These are phyloP conservation scores for Onchidella celtica DNA, from an alignment of 2,888 invertebrate genomes.

Conservation along the genomic window DNA sequence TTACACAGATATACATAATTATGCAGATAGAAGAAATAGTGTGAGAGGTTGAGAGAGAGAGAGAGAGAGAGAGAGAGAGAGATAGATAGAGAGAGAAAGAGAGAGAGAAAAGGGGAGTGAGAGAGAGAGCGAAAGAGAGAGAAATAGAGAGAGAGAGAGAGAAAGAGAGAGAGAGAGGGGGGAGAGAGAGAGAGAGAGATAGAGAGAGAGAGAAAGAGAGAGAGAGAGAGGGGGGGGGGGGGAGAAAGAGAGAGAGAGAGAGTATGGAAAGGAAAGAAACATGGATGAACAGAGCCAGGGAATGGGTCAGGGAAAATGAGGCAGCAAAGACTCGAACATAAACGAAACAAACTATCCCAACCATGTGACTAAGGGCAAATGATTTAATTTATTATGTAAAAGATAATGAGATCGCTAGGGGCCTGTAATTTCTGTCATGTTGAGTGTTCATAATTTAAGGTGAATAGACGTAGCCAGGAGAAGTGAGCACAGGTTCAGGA, in stretches of 20 bases:
- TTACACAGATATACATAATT: no score
- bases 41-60: not conserved
- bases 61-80: not conserved
- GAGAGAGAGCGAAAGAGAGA: not conserved
- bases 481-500: no score
- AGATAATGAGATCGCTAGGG: no score
- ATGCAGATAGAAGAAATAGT: no score
- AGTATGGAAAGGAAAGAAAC: not conserved
- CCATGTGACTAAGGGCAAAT: no score
- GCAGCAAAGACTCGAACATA: not conserved
- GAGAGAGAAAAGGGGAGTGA: not conserved
- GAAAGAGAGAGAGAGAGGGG: conserved; percentile 4
- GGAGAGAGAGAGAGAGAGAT: not conserved
- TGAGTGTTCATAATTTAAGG: no score
- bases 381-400: no score
- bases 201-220: not conserved
- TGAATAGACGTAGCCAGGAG: no score
- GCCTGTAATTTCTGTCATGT: no score
- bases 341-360: not conserved
- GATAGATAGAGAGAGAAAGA: not conserved
- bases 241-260: conserved; percentile 7
- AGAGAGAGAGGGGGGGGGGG: not conserved
- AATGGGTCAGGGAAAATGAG: not conserved
- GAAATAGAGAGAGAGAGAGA: not conserved
- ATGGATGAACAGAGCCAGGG: not conserved